Percentiles rank a stretch among this genome's conserved stretches.
phyloP scores from a whole-genome alignment of 2,888 invertebrate species.

The Protophormia terraenovae region DNA sequence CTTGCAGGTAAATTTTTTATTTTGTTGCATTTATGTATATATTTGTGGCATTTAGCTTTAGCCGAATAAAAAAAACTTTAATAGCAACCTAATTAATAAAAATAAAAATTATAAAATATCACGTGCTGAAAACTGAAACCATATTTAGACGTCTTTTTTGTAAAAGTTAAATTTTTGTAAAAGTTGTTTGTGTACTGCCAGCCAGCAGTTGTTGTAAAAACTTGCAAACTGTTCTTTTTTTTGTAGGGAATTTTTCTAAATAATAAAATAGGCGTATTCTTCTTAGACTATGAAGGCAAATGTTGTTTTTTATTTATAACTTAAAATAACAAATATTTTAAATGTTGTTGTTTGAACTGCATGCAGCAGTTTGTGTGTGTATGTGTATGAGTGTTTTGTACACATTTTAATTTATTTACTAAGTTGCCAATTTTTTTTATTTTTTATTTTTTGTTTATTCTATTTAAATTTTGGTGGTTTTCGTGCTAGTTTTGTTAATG shows the following conservation, averaged over 20 bases:
- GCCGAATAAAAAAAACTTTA: slow-evolving; percentile 73
- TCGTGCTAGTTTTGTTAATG: slow-evolving; percentile 53
- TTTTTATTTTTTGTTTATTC: slow-evolving; percentile 10
- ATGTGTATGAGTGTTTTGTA: slow-evolving; percentile 41
- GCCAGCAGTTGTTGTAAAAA: slow-evolving; percentile 45
- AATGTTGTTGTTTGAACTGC: slow-evolving; percentile 12
- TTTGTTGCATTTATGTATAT: slow-evolving; percentile 5
- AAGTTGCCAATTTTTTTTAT: slow-evolving; percentile 52
- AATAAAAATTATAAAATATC: slow-evolving; percentile 73
- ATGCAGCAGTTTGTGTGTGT: not conserved
- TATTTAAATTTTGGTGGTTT: slow-evolving; percentile 48
- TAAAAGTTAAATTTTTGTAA: not conserved
- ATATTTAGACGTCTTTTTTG: slow-evolving; percentile 57
- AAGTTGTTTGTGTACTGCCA: slow-evolving; percentile 28
- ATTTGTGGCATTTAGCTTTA: slow-evolving; percentile 63
- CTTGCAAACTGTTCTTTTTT: slow-evolving; percentile 44
- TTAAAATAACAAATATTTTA: slow-evolving; percentile 51
- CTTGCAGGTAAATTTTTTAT: slow-evolving; percentile 41
- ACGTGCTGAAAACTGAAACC: slow-evolving; percentile 71
- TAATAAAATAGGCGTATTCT: slow-evolving; percentile 56
- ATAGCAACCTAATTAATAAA: slow-evolving; percentile 79
- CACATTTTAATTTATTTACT: slow-evolving; percentile 65
- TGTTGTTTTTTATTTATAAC: slow-evolving; percentile 29
- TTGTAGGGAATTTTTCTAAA: slow-evolving; percentile 56
- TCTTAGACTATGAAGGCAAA: slow-evolving; percentile 46